Conservation (phyloP, 2,797 vertebrate genomes). For the Sebastes variabilis region DNA sequence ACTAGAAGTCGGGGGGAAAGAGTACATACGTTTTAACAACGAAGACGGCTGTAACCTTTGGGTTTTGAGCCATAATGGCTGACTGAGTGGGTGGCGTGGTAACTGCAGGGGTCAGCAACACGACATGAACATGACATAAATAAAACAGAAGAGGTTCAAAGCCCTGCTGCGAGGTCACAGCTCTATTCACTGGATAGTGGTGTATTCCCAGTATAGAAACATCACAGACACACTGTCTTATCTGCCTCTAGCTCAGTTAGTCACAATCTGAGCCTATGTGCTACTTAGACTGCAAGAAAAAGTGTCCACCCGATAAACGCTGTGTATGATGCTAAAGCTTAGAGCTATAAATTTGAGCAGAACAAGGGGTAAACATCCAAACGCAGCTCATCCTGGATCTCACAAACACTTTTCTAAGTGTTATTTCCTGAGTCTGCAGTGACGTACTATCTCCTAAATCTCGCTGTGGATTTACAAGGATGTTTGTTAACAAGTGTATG, state of each 20-base stretch:
- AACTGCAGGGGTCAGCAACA: conserved; percentile 19
- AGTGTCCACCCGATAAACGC: not conserved
- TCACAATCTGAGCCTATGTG: not conserved
- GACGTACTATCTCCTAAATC: not conserved
- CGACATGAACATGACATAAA: conserved; percentile 2
- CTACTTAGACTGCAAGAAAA: not conserved
- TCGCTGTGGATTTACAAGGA: not conserved
- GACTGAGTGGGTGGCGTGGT: conserved; percentile 25
- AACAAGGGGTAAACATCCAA: not conserved
- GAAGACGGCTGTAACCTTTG: not conserved
- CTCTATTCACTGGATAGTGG: not conserved
- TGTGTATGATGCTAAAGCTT: not conserved
- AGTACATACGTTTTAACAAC: not conserved
- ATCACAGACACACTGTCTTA: not conserved
- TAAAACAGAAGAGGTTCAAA: conserved; percentile 1
- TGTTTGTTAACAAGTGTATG: not conserved
- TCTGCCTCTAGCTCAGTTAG: not conserved
- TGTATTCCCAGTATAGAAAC: not conserved
- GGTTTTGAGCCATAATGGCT: conserved; percentile 15
- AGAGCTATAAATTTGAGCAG: not conserved
- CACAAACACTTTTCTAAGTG: not conserved
- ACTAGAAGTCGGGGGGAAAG: not conserved
- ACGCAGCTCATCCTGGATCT: not conserved
- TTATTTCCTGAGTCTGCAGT: not conserved
- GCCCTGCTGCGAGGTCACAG: not conserved